Base-by-base conservation (phyloP, 2,797 vertebrate genomes). In the Mareca strepera region DNA sequence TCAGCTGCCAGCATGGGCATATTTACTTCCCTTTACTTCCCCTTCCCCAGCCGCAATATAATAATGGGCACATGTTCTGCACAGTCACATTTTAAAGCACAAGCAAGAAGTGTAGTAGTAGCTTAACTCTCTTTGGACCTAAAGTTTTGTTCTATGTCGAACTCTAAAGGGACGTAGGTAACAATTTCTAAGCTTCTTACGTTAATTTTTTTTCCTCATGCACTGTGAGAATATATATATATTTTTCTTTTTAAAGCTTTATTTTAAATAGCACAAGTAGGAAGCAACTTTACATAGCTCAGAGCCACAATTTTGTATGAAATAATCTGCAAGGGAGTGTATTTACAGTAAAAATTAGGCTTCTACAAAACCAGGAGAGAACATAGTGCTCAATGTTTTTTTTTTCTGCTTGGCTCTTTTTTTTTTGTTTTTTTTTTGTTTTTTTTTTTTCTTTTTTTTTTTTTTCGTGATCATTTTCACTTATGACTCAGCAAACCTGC, bases 1-100 rank as follows among this genome's bases (percentile, higher is more conserved):
- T 78, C 69, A 91, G 79, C 78, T 85, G 86, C 95, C 50, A 29
- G 23, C 50, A 11, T 11, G 22, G 37, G 50, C 33, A 7, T 81
- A 46, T 70, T 93, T 90, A 39, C 90, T 87, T 91, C 31, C 44
- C 62, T 93, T 85, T 1, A 0, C 53, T 94, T 86, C 29, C 58
- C 37, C 35, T 85, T 89, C 50, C 46, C 41, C 41, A 52, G 53
- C 76, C 59, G 12, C 35, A 37, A 17, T 11, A 4, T 43, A 33
- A 7, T 1, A 37, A 28, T 72, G 81, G 75, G 41, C 26, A 53
- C 0, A 0, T 67, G 60, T 68, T 75, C 88, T 60, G 44, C 75
- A 56, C 2, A 21, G 43, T 53, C 17, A 2, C 7, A 5, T 53
- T 70, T 68, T 75, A 50, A 82, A 5, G 26, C 93, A 41, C 75